Evolutionary conservation across 1,140 invertebrate genomes (phyloP).

Genomic region (Sitophilus oryzae): DNA sequence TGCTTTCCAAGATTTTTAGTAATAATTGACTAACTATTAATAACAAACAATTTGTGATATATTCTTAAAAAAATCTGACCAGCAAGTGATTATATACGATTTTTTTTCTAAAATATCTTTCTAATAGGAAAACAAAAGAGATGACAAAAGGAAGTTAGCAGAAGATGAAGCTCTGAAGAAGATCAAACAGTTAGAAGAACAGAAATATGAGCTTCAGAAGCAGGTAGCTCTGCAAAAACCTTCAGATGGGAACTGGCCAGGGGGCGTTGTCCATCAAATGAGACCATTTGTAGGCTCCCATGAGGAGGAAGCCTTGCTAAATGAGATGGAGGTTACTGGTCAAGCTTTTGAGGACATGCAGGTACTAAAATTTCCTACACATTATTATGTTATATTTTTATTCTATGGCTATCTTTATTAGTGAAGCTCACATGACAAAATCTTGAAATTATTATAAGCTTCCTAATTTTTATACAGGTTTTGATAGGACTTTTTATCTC

Average conservation of each 20-base stretch:
- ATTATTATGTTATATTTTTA: not conserved
- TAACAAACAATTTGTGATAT: no score
- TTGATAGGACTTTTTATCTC: no score
- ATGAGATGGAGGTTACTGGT: constrained; percentile 99
- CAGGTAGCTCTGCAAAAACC: constrained; percentile 82
- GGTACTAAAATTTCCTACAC: no score
- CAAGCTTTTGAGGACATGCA: constrained; percentile 99
- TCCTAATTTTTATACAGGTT: no score
- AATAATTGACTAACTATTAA: no score
- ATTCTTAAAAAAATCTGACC: no score
- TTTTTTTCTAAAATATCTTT: not conserved
- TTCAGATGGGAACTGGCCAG: constrained; percentile 54
- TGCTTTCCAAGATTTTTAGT: no score
- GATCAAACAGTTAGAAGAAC: constrained; percentile 92
- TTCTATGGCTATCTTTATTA: constrained; percentile 13
- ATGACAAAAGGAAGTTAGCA: constrained; percentile 85
- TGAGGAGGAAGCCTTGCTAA: constrained; percentile 94
- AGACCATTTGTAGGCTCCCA: constrained; percentile 62
- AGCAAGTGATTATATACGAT: no score
- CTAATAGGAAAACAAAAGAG: constrained; percentile 77
- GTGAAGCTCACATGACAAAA: constrained; percentile 80
- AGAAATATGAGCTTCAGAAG: constrained; percentile 75
- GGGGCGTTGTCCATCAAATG: constrained; percentile 45
- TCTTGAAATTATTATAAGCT: no score
- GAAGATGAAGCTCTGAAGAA: constrained; percentile 93